Conservation (phyloP, 2,113 vertebrate genomes). For the Hippopotamus amphibius region DNA sequence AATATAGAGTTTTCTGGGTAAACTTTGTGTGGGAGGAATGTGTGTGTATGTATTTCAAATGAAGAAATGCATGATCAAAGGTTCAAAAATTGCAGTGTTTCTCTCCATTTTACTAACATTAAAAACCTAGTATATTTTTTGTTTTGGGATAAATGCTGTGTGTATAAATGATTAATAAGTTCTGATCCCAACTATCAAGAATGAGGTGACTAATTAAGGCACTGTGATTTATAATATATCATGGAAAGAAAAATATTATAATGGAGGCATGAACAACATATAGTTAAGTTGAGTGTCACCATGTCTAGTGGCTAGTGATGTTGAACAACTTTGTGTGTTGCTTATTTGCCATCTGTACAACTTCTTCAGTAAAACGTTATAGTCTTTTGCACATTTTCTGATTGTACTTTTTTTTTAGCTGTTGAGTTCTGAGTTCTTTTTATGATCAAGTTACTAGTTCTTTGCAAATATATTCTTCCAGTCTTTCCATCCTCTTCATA, state of each 20-base stretch:
- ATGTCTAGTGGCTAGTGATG: not conserved
- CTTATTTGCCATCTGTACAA: no score
- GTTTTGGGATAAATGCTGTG: not conserved
- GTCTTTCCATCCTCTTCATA: no score
- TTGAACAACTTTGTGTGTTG: no score
- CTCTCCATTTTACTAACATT: not conserved
- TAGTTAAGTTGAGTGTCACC: not conserved
- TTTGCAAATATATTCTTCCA: no score
- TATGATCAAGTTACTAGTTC: no score
- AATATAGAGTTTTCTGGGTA: not conserved
- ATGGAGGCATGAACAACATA: not conserved
- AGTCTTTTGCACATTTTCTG: no score
- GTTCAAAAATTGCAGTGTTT: not conserved
- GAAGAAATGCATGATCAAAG: not conserved
- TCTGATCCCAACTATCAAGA: not conserved
- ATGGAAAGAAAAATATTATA: not conserved
- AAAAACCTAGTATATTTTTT: not conserved
- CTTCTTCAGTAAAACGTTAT: no score
- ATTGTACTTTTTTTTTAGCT: no score
- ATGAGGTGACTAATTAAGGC: not conserved
- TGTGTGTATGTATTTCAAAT: not conserved
- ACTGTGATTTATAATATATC: not conserved
- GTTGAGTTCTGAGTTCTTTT: no score
- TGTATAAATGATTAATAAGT: not conserved
- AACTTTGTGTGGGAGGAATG: not conserved